Evolutionary conservation across 1,140 invertebrate species (phyloP).

Genomic region (Phortica variegata): DNA sequence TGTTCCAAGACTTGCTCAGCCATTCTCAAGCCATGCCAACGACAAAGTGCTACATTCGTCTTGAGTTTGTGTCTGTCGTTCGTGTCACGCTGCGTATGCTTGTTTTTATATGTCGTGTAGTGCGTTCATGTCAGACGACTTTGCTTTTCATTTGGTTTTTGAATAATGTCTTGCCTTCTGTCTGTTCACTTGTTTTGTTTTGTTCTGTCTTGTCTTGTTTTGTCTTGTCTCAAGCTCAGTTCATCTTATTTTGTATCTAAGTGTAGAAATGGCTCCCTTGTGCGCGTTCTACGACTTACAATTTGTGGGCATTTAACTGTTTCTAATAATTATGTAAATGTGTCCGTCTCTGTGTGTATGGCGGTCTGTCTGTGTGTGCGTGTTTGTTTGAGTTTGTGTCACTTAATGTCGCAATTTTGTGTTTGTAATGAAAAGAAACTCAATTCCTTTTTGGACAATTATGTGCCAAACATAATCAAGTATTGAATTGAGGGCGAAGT

Average conservation of each 20-base stretch:
- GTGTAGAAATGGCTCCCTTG: conserved; percentile 39
- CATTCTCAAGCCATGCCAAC: no score
- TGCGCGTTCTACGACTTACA: conserved; percentile 28
- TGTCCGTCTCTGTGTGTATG: no score
- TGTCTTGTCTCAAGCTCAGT: no score
- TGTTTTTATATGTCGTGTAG: no score
- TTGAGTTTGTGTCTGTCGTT: conserved; percentile 31
- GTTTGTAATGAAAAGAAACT: conserved; percentile 3
- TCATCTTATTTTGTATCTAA: conserved; percentile 7
- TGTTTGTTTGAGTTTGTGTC: no score
- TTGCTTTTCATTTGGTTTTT: conserved; percentile 8
- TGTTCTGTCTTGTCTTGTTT: no score
- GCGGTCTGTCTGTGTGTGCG: no score
- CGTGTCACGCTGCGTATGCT: no score
- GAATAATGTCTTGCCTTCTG: conserved; percentile 27
- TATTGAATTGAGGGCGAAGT: conserved; percentile 16
- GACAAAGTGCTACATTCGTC: conserved; percentile 42
- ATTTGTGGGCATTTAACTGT: conserved; percentile 54
- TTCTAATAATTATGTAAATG: conserved; percentile 55
- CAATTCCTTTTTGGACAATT: conserved; percentile 37
- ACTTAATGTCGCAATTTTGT: conserved; percentile 35
- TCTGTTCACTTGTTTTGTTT: conserved; percentile 4
- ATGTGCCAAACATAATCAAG: conserved; percentile 32
- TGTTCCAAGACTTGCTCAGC: no score
- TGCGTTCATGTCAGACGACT: no score